phyloP scores from a whole-genome alignment of 2,797 vertebrate genomes.

The Pantherophis alleghaniensis region DNA sequence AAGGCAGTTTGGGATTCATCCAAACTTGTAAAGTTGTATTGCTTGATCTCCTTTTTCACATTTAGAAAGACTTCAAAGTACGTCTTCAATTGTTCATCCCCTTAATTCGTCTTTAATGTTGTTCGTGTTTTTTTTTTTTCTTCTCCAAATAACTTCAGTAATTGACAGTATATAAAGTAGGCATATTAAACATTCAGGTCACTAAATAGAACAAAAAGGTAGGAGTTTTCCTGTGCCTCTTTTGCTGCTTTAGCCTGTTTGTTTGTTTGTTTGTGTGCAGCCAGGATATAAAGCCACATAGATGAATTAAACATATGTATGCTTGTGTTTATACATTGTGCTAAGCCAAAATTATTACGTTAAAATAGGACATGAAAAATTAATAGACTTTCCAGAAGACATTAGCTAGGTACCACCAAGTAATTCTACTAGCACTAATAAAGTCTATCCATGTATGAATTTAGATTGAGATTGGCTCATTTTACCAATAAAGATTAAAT shows the following conservation, averaged over 20 bases:
- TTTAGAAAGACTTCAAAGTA: not conserved
- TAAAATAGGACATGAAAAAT: not conserved
- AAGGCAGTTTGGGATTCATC: not conserved
- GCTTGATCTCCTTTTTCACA: not conserved
- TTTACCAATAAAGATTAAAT: not conserved
- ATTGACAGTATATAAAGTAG: not conserved
- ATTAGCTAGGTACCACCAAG: no score
- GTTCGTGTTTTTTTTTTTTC: accelerated
- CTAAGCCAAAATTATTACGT: not conserved
- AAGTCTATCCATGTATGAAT: no score
- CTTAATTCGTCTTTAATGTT: not conserved
- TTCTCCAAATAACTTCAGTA: not conserved
- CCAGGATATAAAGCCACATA: not conserved
- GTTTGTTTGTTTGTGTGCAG: not conserved
- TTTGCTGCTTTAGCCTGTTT: not conserved
- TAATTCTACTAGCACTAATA: not conserved
- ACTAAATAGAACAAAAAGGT: not conserved
- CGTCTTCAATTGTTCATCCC: not conserved
- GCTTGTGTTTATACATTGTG: not conserved
- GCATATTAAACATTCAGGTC: not conserved
- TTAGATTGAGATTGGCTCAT: no score
- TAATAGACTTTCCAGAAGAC: not conserved
- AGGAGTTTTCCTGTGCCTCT: not conserved
- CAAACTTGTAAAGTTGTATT: not conserved
- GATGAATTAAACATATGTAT: not conserved